Evolutionary conservation across 2,888 invertebrate species (phyloP).

Genomic region (Trissolcus brochymenae): DNA sequence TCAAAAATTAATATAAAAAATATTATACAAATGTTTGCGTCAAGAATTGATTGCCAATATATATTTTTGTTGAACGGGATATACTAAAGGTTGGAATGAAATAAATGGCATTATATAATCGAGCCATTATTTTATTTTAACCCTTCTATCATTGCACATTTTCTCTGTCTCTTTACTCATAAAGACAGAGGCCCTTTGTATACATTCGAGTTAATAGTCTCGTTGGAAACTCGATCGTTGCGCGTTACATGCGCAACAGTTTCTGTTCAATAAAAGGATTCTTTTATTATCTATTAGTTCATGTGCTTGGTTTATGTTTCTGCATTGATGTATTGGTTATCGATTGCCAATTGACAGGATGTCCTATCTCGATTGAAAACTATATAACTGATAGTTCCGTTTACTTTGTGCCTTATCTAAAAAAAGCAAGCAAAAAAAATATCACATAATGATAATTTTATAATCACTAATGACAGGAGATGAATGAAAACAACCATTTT

Average conservation of each 20-base stretch:
- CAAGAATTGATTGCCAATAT: too few species aligned
- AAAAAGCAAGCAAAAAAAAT: too few species aligned
- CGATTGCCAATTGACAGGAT: slow-evolving; percentile 28
- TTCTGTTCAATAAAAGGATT: slow-evolving; percentile 20
- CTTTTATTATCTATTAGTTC: slow-evolving; percentile 24
- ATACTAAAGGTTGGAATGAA: too few species aligned
- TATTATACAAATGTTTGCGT: too few species aligned
- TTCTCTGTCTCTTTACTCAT: slow-evolving; percentile 6
- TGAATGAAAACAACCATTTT: too few species aligned
- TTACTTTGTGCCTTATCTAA: not conserved
- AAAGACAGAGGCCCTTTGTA: slow-evolving; percentile 20
- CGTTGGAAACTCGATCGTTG: slow-evolving; percentile 15
- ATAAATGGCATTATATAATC: too few species aligned
- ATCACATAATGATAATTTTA: too few species aligned
- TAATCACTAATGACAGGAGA: too few species aligned
- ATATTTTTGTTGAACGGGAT: too few species aligned
- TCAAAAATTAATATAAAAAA: too few species aligned
- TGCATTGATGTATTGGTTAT: slow-evolving; percentile 30
- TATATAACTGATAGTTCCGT: slow-evolving; percentile 17
- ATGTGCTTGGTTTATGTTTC: slow-evolving; percentile 13
- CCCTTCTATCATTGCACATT: too few species aligned
- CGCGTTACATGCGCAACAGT: slow-evolving; percentile 27
- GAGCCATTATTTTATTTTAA: too few species aligned
- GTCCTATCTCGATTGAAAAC: slow-evolving; percentile 31
- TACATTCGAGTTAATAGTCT: slow-evolving; percentile 31